Evolutionary conservation across 2,797 vertebrate species (phyloP).

Genomic region (Sardinella longiceps): DNA sequence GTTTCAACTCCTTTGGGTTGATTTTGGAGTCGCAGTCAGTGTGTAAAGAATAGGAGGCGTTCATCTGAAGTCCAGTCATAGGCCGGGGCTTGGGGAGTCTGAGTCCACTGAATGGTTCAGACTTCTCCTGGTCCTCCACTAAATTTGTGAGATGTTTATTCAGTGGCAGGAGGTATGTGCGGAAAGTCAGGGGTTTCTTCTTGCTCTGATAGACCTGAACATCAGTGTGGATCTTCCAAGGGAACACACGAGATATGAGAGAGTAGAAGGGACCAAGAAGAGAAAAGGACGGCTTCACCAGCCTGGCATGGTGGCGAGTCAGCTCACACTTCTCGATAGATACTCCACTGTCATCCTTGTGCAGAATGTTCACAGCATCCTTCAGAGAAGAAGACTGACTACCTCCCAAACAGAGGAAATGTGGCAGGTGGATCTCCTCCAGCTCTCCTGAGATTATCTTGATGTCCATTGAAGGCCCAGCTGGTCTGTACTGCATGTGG

Average conservation of each 20-base stretch:
- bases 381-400: background rate
- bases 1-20: background rate
- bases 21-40: background rate
- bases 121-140: background rate
- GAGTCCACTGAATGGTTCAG: background rate
- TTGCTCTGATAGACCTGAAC: background rate
- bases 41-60: background rate
- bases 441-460: slow-evolving; percentile 46
- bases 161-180: background rate
- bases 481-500: slow-evolving; percentile 38
- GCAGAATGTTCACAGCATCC: slow-evolving; percentile 46
- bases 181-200: background rate
- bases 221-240: slow-evolving; percentile 41
- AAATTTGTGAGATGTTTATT: background rate
- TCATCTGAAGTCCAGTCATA: background rate
- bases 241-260: slow-evolving; percentile 15
- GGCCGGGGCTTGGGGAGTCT: background rate
- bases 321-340: slow-evolving; percentile 43
- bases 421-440: slow-evolving; percentile 45
- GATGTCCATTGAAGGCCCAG: slow-evolving; percentile 58
- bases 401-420: too few relatives aligned
- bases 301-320: slow-evolving; percentile 46
- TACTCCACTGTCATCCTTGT: slow-evolving; percentile 31
- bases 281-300: slow-evolving; percentile 43
- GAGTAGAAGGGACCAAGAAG: slow-evolving; percentile 21